Conservation (phyloP, 2,113 vertebrate species). For the Platycercus adscitus region DNA sequence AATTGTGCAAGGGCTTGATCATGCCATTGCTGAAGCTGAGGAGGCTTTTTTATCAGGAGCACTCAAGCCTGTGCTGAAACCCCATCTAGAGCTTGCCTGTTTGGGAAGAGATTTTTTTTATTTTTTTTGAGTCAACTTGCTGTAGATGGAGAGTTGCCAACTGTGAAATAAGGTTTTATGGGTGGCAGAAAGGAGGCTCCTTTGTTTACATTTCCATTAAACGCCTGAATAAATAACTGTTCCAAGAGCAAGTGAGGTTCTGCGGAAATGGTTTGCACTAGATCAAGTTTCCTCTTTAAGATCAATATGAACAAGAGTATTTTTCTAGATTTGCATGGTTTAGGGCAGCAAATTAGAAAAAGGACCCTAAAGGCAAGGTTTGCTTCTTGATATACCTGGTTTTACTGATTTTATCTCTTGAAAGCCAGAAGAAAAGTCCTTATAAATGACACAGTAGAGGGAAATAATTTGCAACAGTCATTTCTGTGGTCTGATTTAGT, state of each 20-base stretch:
- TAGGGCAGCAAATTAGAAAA: neutral
- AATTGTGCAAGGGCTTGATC: neutral
- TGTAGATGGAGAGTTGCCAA: conserved; percentile 5
- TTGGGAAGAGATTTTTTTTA: neutral
- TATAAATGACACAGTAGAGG: neutral
- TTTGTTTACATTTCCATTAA: conserved; percentile 22
- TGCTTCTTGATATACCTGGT: neutral
- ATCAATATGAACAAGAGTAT: neutral
- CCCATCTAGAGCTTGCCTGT: neutral
- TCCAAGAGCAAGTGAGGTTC: neutral
- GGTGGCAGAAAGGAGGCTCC: conserved; percentile 4
- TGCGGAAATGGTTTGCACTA: neutral
- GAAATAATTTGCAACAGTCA: neutral
- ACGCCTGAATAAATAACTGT: conserved; percentile 56
- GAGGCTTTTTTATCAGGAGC: neutral
- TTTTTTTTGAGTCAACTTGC: neutral
- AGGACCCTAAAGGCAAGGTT: neutral
- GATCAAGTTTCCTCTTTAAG: neutral
- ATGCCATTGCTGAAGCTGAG: neutral
- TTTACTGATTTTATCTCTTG: neutral
- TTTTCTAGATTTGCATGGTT: neutral
- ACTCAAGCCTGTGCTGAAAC: neutral
- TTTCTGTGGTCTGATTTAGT: neutral
- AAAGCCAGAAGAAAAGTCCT: neutral
- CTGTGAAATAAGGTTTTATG: conserved; percentile 18